A percentile compares a stretch with the other conserved stretches of the same genome.
phyloP scores from a whole-genome alignment of 2,888 invertebrate species.

The Dimorphilus gyrociliatus region DNA sequence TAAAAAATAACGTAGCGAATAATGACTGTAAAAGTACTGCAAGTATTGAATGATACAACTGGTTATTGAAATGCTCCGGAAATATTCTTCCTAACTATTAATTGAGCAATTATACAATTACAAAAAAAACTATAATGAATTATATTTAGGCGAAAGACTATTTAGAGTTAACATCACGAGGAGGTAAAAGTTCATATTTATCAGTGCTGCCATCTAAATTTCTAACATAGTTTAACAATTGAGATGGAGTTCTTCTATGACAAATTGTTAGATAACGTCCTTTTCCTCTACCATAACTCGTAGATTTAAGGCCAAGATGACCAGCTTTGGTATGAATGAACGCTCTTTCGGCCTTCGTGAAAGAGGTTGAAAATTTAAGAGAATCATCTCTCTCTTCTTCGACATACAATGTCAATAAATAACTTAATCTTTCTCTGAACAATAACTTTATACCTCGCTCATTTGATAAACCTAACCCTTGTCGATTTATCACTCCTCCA shows the following conservation, averaged over 20 bases:
- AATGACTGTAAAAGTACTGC: too few species aligned
- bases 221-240: conserved; percentile 41
- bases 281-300: conserved; percentile 41
- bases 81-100: too few species aligned
- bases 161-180: too few species aligned
- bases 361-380: conserved; percentile 37
- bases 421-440: conserved; percentile 19
- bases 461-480: conserved; percentile 25
- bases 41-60: too few species aligned
- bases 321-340: conserved; percentile 34
- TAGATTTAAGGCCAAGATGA: conserved; percentile 41
- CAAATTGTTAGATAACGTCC: conserved; percentile 42
- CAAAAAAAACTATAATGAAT: too few species aligned
- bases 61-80: too few species aligned
- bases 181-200: conserved; percentile 41
- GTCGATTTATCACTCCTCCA: conserved; percentile 18
- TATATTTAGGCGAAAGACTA: too few species aligned
- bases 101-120: too few species aligned
- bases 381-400: conserved; percentile 27
- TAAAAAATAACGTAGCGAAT: too few species aligned
- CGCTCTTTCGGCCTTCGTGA: conserved; percentile 38
- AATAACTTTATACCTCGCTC: conserved; percentile 15
- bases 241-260: conserved; percentile 38
- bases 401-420: conserved; percentile 27
- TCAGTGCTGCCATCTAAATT: conserved; percentile 40